Evolutionary conservation across 2,888 invertebrate genomes (phyloP).

Genomic region (Serrognathus titanus): DNA sequence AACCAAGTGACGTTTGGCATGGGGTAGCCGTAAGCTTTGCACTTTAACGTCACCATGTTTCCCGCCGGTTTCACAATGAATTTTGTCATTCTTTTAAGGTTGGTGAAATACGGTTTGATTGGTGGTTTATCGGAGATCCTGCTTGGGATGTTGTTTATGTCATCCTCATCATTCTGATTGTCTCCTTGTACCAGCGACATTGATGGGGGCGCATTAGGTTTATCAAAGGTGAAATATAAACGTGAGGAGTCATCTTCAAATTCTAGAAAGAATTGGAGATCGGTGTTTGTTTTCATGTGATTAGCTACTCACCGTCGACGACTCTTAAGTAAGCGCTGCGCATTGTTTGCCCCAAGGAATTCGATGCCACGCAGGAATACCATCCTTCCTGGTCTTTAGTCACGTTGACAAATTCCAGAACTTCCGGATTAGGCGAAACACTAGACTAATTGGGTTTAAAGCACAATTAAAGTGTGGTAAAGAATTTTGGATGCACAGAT

Average conservation of each 20-base stretch:
- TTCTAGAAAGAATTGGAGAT: no score
- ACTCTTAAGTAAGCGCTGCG: slow-evolving; percentile 82
- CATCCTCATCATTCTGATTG: not conserved
- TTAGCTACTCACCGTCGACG: slow-evolving; percentile 60
- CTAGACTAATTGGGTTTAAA: not conserved
- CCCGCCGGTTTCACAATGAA: slow-evolving; percentile 72
- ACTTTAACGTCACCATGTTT: slow-evolving; percentile 68
- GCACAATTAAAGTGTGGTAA: no score
- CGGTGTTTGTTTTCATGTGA: no score
- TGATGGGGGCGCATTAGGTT: not conserved
- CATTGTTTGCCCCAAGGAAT: slow-evolving; percentile 75
- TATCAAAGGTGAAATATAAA: no score
- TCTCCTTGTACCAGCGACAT: not conserved
- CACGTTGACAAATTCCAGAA: slow-evolving; percentile 77
- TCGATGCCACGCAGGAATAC: slow-evolving; percentile 93
- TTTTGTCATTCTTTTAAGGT: slow-evolving; percentile 47
- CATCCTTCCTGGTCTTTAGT: slow-evolving; percentile 88
- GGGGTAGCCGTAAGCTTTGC: slow-evolving; percentile 71
- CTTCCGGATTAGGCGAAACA: slow-evolving; percentile 43
- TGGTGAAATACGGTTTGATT: slow-evolving; percentile 43
- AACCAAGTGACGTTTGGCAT: slow-evolving; percentile 83
- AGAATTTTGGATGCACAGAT: no score
- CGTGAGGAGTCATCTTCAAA: no score
- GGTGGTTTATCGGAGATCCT: not conserved
- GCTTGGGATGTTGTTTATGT: not conserved